These are phyloP conservation scores for Drosophila borborema DNA, from an alignment of 2,888 invertebrate genomes.

Conservation along the genomic window DNA sequence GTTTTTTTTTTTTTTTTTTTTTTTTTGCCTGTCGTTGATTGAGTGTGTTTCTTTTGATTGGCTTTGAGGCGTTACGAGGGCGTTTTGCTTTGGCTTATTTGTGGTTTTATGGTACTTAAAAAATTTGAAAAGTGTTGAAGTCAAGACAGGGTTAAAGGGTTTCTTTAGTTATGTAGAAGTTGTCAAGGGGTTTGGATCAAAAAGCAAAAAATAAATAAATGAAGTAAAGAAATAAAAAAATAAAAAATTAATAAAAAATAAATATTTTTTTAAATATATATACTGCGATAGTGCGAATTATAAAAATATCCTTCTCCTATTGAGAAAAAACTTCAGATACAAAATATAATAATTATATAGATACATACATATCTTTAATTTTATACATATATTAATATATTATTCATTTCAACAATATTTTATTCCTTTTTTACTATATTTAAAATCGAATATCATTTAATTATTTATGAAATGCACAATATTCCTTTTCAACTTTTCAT, in stretches of 20 bases:
- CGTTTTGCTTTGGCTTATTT: conserved; percentile 8
- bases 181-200: not conserved
- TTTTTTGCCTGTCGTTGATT: conserved; percentile 7
- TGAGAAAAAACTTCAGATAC: too few relatives aligned
- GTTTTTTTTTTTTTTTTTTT: not conserved
- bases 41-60: conserved; percentile 13
- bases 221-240: too few relatives aligned
- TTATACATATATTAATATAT: too few relatives aligned
- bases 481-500: not conserved
- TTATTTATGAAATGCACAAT: not conserved
- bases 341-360: too few relatives aligned
- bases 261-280: too few relatives aligned
- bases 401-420: too few relatives aligned
- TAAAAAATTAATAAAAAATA: too few relatives aligned
- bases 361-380: too few relatives aligned
- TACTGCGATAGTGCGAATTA: too few relatives aligned
- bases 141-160: not conserved
- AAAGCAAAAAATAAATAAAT: too few relatives aligned
- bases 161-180: not conserved
- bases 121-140: not conserved
- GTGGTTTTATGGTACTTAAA: conserved; percentile 2
- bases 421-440: not conserved
- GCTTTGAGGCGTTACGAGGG: conserved; percentile 32
- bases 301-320: too few relatives aligned
- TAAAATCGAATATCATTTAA: too few relatives aligned